Base-by-base conservation (phyloP, 2,113 vertebrate genomes). In the Typhlomys cinereus region DNA sequence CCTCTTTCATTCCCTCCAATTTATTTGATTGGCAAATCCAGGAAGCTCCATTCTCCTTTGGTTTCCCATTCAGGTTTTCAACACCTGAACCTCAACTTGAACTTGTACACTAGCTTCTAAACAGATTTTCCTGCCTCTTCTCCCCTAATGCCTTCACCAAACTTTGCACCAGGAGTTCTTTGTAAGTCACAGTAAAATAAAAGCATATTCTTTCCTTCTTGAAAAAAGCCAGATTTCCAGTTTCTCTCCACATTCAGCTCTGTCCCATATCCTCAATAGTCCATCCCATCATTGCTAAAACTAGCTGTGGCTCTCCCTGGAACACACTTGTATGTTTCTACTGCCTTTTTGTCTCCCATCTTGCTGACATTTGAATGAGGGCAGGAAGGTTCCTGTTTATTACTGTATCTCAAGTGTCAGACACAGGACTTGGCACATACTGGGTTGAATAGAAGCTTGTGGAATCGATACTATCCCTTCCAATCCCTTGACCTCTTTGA, bases 11-110 rank as follows among this genome's bases (percentile, higher is more conserved):
- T 83, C 57, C n/a, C n/a, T n/a, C n/a, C n/a, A n/a, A 34, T 41
- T n/a, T 46, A 21, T 57, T 83, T 48, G 17, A 9, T 54, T 80
- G 59, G 57, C 31, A 83, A 84, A 9, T 71, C 20, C 67, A 44
- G 4, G 41, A 25, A 57, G 21, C 17, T 29, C 31, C 31, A 13
- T 57, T 29, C 85, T 29, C 4, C 13, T 2, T 88, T 88, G 46
- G 36, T 18, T 83, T 80, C 70, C 48, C 59, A 25, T 69, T 54
- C 50, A 2, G 21, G 15, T n/a, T 83, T 46, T 23, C 54, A 41
- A 41, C 12, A 50, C 57, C 44, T 93, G 81, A 70, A 89, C 82
- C 36, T 84, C 48, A 76, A 44, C 66, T 89, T 87, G 36, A 92
- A 46, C 7, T 9, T 89, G 31, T 73, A 6, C 27, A 66, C 44